phyloP scores from a whole-genome alignment of 1,140 invertebrate species.

The Hyphantria cunea region DNA sequence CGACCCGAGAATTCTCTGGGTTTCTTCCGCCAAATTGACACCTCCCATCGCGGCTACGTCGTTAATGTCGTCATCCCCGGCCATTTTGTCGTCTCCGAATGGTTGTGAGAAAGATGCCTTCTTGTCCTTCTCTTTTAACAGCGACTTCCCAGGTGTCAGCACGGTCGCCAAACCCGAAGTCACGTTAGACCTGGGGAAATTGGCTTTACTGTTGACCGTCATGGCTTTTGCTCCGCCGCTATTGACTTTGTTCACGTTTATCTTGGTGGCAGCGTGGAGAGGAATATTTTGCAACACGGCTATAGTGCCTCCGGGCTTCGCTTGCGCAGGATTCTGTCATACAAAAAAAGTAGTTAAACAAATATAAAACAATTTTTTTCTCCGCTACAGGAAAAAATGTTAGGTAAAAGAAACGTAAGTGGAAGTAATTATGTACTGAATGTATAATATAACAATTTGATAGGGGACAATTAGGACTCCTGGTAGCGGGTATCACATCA shows the following conservation, averaged over 20 bases:
- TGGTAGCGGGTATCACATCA: too few relatives aligned
- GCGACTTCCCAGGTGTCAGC: conserved; percentile 60
- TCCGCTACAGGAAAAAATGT: too few relatives aligned
- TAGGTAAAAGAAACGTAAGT: too few relatives aligned
- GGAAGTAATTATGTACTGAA: too few relatives aligned
- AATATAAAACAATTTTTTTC: background rate
- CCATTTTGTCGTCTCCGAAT: conserved; percentile 71
- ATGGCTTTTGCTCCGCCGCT: conserved; percentile 54
- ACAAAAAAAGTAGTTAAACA: conserved; percentile 18
- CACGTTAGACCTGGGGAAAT: conserved; percentile 40
- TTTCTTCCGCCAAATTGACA: conserved; percentile 98
- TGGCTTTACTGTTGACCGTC: conserved; percentile 58
- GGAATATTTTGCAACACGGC: conserved; percentile 71
- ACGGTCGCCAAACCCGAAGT: conserved; percentile 56
- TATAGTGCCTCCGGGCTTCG: conserved; percentile 54
- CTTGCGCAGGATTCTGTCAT: conserved; percentile 48
- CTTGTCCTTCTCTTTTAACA: conserved; percentile 69
- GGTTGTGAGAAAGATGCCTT: conserved; percentile 54
- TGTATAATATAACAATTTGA: too few relatives aligned
- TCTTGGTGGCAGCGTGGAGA: conserved; percentile 53
- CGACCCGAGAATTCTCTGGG: conserved; percentile 96
- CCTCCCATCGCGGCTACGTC: conserved; percentile 99
- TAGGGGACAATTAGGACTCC: too few relatives aligned
- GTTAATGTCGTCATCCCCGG: conserved; percentile 87
- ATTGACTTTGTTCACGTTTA: conserved; percentile 59